Conservation (phyloP, 1,140 invertebrate species). For the Drosophila arizonae region DNA sequence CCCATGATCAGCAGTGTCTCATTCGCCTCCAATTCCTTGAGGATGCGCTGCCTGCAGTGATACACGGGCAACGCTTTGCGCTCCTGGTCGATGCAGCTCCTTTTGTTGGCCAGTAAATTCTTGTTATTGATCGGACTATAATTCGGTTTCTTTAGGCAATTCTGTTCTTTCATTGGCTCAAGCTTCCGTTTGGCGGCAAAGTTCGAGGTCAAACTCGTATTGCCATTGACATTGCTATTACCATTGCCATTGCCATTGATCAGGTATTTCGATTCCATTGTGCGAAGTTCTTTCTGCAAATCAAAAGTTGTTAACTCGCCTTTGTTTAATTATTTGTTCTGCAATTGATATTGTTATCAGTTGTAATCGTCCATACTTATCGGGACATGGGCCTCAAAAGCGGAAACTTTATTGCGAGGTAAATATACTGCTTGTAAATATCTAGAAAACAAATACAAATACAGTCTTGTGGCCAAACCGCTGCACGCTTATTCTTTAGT, state of each 20-base stretch:
- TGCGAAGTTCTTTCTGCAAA: slow-evolving; percentile 9
- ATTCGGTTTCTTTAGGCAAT: slow-evolving; percentile 37
- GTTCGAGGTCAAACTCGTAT: slow-evolving; percentile 6
- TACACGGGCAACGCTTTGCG: slow-evolving; percentile 65
- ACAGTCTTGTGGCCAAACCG: neutral
- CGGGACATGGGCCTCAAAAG: slow-evolving; percentile 9
- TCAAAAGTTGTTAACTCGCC: neutral
- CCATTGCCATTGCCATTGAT: slow-evolving; percentile 36
- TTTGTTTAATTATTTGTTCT: slow-evolving; percentile 22
- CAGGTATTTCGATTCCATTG: slow-evolving; percentile 64
- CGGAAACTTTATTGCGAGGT: slow-evolving; percentile 4
- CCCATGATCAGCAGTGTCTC: slow-evolving; percentile 91
- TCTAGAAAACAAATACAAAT: neutral
- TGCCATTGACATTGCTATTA: slow-evolving; percentile 14
- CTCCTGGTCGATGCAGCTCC: slow-evolving; percentile 52
- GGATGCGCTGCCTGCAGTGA: slow-evolving; percentile 61
- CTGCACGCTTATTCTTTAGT: slow-evolving; percentile 9
- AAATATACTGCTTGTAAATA: slow-evolving; percentile 23
- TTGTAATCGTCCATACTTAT: slow-evolving; percentile 8
- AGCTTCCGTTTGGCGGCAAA: slow-evolving; percentile 56
- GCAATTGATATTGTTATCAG: slow-evolving; percentile 5
- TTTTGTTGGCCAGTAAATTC: slow-evolving; percentile 29
- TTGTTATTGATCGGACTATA: slow-evolving; percentile 10
- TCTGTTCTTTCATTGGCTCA: slow-evolving; percentile 39
- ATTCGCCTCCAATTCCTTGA: slow-evolving; percentile 57